Percentiles rank a stretch among this genome's conserved stretches.
Evolutionary conservation across 2,888 invertebrate species (phyloP).

Genomic region (Enchytraeus crypticus): DNA sequence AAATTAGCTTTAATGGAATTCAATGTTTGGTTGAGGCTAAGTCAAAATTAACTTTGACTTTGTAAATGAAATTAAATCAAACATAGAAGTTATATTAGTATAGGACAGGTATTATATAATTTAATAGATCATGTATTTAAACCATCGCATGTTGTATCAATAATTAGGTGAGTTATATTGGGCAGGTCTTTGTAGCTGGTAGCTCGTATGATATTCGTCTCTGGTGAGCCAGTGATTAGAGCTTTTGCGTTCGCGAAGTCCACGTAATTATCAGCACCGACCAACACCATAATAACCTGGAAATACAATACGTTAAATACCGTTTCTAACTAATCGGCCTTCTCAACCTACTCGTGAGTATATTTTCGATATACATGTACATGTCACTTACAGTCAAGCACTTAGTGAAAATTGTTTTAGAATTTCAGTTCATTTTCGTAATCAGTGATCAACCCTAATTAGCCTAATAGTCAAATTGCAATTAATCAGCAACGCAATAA

Average conservation of each 20-base stretch:
- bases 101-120: neutral
- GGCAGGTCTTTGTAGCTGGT: neutral
- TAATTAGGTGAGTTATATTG: neutral
- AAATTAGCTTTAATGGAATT: no score
- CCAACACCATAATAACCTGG: neutral
- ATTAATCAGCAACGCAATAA: no score
- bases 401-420: no score
- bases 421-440: no score
- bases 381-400: no score
- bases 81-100: neutral
- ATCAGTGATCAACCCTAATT: no score
- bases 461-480: no score
- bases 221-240: neutral
- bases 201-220: neutral
- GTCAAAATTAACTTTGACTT: neutral
- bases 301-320: no score
- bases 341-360: no score
- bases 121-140: neutral
- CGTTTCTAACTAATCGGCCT: no score
- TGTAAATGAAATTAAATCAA: neutral
- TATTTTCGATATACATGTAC: no score
- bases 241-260: neutral
- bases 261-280: neutral
- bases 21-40: neutral
- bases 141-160: neutral